Conservation (phyloP, 2,888 invertebrate species). For the Lymantria dispar region DNA sequence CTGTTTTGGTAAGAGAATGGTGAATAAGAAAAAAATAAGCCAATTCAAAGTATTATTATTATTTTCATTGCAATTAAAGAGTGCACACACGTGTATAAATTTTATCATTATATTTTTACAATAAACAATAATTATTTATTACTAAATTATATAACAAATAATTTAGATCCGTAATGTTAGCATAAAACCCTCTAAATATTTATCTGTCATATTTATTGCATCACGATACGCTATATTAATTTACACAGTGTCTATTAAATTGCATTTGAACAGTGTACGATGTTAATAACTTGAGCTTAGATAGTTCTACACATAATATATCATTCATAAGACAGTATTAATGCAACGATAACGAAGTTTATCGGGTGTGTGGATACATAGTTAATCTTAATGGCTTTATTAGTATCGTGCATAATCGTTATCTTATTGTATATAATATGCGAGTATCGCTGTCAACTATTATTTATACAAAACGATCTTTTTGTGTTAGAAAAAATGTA, state of each 20-base stretch:
- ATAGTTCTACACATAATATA: slow-evolving; percentile 1
- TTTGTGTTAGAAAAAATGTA: too few relatives aligned
- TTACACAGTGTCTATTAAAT: not conserved
- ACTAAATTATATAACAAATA: not conserved
- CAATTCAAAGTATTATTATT: too few relatives aligned
- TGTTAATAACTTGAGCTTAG: not conserved
- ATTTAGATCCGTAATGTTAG: not conserved
- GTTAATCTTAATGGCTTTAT: slow-evolving; percentile 42
- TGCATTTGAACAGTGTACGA: not conserved
- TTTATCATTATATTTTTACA: too few relatives aligned
- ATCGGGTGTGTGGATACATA: slow-evolving; percentile 25
- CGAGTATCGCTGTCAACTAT: not conserved
- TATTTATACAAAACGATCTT: too few relatives aligned
- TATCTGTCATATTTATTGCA: not conserved
- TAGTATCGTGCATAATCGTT: slow-evolving; percentile 27
- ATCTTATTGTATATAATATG: slow-evolving; percentile 11
- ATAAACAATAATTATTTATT: not conserved
- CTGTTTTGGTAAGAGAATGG: too few relatives aligned
- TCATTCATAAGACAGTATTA: slow-evolving; percentile 19
- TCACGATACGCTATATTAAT: not conserved
- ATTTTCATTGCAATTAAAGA: too few relatives aligned
- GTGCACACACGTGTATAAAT: too few relatives aligned
- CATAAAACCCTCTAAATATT: not conserved
- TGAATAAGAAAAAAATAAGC: too few relatives aligned
- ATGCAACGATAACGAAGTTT: slow-evolving; percentile 25